These are phyloP conservation scores for Sipha flava DNA, from an alignment of 1,140 invertebrate species.

Conservation along the genomic window DNA sequence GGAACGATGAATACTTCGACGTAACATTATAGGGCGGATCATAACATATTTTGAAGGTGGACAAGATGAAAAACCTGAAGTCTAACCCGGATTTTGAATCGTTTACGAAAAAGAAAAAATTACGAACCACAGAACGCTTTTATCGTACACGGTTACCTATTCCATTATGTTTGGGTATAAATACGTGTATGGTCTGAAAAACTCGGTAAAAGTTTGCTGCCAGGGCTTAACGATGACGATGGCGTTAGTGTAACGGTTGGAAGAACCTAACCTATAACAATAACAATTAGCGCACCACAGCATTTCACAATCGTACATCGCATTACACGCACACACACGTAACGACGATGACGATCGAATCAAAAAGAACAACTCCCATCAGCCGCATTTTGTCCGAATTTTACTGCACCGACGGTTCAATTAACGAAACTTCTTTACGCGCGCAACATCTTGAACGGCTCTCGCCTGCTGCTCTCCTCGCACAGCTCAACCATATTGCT, in stretches of 20 bases:
- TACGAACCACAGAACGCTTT: too few relatives aligned
- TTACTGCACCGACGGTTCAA: neutral
- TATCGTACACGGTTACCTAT: too few relatives aligned
- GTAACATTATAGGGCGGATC: too few relatives aligned
- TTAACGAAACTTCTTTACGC: neutral
- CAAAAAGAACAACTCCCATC: conserved; percentile 2
- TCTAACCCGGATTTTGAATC: too few relatives aligned
- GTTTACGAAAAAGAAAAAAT: too few relatives aligned
- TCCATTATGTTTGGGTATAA: neutral
- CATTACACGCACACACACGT: neutral
- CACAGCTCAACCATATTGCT: too few relatives aligned
- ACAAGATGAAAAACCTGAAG: too few relatives aligned
- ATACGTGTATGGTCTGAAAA: neutral
- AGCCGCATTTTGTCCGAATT: neutral
- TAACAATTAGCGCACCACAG: neutral
- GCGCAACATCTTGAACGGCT: neutral
- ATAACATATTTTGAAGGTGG: too few relatives aligned
- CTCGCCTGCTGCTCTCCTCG: too few relatives aligned
- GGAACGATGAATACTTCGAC: too few relatives aligned
- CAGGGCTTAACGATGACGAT: neutral
- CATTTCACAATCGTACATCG: neutral
- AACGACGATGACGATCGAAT: neutral
- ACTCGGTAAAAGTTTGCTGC: neutral
- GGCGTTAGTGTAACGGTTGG: neutral
- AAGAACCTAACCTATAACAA: neutral